Percentiles rank a stretch among this genome's conserved stretches.
phyloP scores from a whole-genome alignment of 2,113 vertebrate species.

The Pterocles gutturalis region DNA sequence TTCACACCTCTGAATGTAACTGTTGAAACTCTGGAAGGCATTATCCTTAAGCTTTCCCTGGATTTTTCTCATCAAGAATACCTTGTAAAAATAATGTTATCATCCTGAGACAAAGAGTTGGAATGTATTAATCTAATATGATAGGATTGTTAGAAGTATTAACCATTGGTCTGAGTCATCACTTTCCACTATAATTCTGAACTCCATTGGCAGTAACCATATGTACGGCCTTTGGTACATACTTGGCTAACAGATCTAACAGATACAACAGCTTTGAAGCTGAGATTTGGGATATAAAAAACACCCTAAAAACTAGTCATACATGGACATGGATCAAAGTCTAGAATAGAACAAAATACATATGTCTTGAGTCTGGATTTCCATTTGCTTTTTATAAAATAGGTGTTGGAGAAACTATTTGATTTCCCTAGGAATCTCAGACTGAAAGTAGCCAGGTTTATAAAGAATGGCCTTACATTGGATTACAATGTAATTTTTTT shows the following conservation, averaged over 20 bases:
- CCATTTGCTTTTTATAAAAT: not conserved
- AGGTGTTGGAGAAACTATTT: not conserved
- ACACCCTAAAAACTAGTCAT: not conserved
- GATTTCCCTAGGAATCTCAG: not conserved
- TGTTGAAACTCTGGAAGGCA: not conserved
- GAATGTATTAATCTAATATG: not conserved
- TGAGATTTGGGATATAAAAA: not conserved
- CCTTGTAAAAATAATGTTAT: not conserved
- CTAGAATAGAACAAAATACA: not conserved
- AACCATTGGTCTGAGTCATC: not conserved
- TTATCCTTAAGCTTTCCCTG: not conserved
- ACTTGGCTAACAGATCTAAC: not conserved
- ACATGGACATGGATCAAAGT: not conserved
- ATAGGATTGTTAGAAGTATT: not conserved
- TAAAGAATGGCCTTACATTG: not conserved
- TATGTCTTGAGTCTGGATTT: not conserved
- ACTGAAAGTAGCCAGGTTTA: not conserved
- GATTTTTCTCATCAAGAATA: not conserved
- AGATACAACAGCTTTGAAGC: not conserved
- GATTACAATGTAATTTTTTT: not conserved
- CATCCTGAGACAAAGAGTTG: not conserved
- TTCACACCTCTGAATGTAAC: not conserved
- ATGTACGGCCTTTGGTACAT: not conserved
- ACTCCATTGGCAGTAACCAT: not conserved
- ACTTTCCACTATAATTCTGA: not conserved